Evolutionary conservation across 2,113 vertebrate species (phyloP), one percentile per base, ranked within the genome.

Genomic region (Lamprologus lemairii): DNA sequence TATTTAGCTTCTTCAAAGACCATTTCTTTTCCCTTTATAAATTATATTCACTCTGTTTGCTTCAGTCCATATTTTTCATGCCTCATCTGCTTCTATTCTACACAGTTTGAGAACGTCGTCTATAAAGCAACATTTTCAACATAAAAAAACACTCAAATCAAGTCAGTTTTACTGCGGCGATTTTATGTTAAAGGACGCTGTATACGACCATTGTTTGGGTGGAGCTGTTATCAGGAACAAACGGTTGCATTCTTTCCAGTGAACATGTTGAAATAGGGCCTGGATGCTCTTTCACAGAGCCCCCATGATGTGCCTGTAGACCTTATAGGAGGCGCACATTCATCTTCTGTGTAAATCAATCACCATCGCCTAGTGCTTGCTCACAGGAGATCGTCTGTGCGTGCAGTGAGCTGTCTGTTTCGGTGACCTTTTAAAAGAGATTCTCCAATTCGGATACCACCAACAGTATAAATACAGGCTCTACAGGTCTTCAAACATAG

Each of bases 31-130:
- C n/a, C 65, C 12, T 42, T 68, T 1, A 2, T 71, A 71, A 71
- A 9, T 42, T 42, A 40, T 40, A 37, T 71, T 23, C 37, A 71
- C 0, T 40, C 35, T 40, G n/a, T 40, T 21, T 37, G 19, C 4
- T 68, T 68, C 19, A 23, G 11, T 14, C 19, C 35, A 68, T 40
- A 23, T 68, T 40, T 68, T 40, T 14, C 63, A 68, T 68, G 19
- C 35, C 35, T 23, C 37, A 26, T 23, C 37, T 71, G 65, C 37
- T 23, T 42, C n/a, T 71, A 16, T 42, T 40, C 63, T 8, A 21
- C 12, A 42, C 7, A 0, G 12, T 71, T 42, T 42, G 35, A 42
- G 12, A 71, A 23, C 2, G 3, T 16, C 0, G 1, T 23, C 7
- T 23, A 71, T 68, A 71, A 71, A 14, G 12, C n/a, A 71, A 23